Evolutionary conservation across 2,888 invertebrate species (phyloP).

Genomic region (Diadegma fenestrale): DNA sequence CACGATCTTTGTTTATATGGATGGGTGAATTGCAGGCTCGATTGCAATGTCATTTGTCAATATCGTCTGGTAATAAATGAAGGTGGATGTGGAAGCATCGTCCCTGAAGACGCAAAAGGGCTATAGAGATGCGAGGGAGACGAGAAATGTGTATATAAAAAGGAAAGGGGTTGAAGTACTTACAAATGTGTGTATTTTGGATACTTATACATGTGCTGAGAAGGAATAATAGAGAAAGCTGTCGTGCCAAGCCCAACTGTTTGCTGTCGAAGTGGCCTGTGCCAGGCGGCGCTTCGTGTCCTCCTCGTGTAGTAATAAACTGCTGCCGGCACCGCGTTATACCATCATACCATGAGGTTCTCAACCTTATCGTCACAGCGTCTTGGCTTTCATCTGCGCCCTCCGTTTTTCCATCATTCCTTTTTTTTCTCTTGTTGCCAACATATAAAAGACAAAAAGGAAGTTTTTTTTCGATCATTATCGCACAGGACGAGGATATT

Average conservation of each 20-base stretch:
- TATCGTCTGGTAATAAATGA: conserved; percentile 57
- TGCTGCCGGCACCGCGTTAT: conserved; percentile 72
- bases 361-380: conserved; percentile 73
- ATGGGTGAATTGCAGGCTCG: not conserved
- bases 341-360: conserved; percentile 73
- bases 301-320: conserved; percentile 78
- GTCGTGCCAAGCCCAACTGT: conserved; percentile 81
- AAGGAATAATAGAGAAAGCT: conserved; percentile 71
- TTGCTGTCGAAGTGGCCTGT: conserved; percentile 80
- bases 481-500: not conserved
- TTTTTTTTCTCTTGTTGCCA: conserved; percentile 61
- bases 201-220: conserved; percentile 29
- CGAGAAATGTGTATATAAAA: conserved; percentile 34
- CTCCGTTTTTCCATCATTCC: conserved; percentile 18
- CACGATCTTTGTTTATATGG: not conserved
- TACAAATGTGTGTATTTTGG: conserved; percentile 13
- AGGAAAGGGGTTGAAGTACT: conserved; percentile 32
- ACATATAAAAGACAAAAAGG: conserved; percentile 70
- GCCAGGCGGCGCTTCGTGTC: conserved; percentile 80
- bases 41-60: conserved; percentile 34
- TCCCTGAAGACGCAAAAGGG: conserved; percentile 33
- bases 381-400: conserved; percentile 33
- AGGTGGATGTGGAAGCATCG: conserved; percentile 22
- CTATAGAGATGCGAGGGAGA: conserved; percentile 29
- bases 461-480: conserved; percentile 33